These are phyloP conservation scores for Panthera leo DNA, from an alignment of 2,113 vertebrate genomes.

Conservation along the genomic window DNA sequence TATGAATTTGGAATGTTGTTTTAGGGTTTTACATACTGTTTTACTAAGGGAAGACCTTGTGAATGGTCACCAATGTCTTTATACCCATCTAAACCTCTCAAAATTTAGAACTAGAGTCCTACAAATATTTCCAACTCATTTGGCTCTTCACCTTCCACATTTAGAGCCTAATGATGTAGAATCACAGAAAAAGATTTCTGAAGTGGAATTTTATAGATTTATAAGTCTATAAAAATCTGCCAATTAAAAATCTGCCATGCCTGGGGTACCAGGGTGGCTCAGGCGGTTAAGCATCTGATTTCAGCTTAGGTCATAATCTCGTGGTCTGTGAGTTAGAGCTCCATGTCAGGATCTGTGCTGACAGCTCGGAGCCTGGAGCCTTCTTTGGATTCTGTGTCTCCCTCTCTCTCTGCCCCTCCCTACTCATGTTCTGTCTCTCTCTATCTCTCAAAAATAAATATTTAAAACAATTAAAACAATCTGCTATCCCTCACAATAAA, in stretches of 20 bases:
- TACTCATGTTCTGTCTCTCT: no score
- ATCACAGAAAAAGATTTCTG: neutral
- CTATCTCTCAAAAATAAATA: no score
- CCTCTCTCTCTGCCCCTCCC: no score
- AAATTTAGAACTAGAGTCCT: neutral
- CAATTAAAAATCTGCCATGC: neutral
- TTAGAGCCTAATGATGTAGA: neutral
- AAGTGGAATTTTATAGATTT: neutral
- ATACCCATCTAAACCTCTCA: neutral
- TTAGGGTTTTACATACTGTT: neutral
- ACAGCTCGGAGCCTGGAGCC: no score
- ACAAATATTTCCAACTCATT: slow-evolving; percentile 7
- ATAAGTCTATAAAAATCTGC: neutral
- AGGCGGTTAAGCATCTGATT: no score
- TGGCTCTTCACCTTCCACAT: neutral
- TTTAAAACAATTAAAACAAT: neutral
- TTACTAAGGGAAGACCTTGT: neutral
- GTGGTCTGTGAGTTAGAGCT: no score
- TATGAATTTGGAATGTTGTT: slow-evolving; percentile 10
- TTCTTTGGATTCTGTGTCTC: no score
- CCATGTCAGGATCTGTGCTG: no score
- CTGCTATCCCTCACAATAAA: neutral
- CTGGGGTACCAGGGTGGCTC: no score
- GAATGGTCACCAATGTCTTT: neutral
- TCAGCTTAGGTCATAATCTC: no score